These are phyloP conservation scores for Amphimedon queenslandica DNA, from an alignment of 37 sponge, comb jelly and placozoan genomes.

Conservation along the genomic window DNA sequence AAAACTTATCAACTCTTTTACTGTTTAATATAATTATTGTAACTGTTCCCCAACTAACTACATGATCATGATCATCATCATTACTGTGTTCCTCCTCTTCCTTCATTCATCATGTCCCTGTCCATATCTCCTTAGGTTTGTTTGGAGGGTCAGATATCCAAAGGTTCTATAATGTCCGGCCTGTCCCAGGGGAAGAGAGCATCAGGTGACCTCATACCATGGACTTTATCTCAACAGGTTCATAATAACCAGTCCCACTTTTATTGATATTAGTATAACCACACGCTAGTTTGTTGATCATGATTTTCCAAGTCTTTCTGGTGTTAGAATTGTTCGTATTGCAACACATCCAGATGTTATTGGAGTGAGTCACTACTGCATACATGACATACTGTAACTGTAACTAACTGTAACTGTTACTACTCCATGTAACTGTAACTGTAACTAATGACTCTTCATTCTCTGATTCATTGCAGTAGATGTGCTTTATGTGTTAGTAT, in stretches of 20 bases:
- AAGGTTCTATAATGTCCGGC: constrained; percentile 49
- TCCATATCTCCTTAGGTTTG: too few species aligned
- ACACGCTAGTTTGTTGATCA: constrained; percentile 79
- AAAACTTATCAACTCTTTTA: too few species aligned
- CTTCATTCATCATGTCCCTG: too few species aligned
- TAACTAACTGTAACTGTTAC: background rate
- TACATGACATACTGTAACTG: background rate
- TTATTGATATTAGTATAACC: background rate
- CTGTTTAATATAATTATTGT: too few species aligned
- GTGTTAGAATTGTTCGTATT: constrained; percentile 88
- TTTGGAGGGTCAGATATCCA: constrained; percentile 88
- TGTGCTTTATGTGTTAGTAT: background rate
- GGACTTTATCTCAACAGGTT: constrained; percentile 95
- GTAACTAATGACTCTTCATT: background rate
- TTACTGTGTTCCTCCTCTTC: too few species aligned
- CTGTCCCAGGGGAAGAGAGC: constrained; percentile 78
- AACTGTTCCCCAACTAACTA: too few species aligned
- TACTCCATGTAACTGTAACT: background rate
- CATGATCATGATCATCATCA: too few species aligned
- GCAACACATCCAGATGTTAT: constrained; percentile 96
- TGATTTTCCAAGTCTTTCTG: constrained; percentile 86
- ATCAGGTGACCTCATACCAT: constrained; percentile 96
- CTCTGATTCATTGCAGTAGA: background rate
- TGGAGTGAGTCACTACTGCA: constrained; percentile 16
- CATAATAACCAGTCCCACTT: background rate